Evolutionary conservation across 2,797 vertebrate genomes (phyloP).

Genomic region (Rhabdophis nuchalis): DNA sequence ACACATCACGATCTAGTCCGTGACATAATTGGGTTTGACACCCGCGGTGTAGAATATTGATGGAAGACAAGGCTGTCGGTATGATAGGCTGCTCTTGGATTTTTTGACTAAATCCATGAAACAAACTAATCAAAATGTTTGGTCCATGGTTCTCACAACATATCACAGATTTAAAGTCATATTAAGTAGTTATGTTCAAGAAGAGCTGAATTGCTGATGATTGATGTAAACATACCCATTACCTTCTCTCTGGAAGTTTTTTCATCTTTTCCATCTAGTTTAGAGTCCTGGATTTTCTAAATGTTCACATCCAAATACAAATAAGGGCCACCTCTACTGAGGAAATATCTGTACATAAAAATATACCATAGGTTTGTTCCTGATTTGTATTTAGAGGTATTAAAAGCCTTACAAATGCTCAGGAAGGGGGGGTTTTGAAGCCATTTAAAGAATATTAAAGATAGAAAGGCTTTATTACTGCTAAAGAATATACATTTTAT

Average conservation of each 20-base stretch:
- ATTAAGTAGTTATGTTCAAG: background rate
- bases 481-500: background rate
- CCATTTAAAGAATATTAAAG: background rate
- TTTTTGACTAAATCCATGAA: background rate
- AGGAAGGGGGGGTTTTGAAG: background rate
- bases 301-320: background rate
- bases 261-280: background rate
- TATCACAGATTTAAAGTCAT: background rate
- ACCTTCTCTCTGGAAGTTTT: background rate
- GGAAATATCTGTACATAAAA: background rate
- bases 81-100: background rate
- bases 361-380: background rate
- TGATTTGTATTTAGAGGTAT: background rate
- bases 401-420: background rate
- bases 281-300: background rate
- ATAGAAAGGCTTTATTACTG: background rate
- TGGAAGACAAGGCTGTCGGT: background rate
- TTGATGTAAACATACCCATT: background rate
- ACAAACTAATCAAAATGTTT: background rate
- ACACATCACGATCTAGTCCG: rapidly evolving
- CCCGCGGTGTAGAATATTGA: background rate
- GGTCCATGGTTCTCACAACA: background rate
- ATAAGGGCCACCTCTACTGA: background rate
- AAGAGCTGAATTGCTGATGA: background rate
- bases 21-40: too few relatives aligned